Percentiles rank a stretch among this genome's conserved stretches.
These are phyloP conservation scores for Sebastes schlegelii DNA, from an alignment of 2,113 vertebrate species.

Conservation along the genomic window DNA sequence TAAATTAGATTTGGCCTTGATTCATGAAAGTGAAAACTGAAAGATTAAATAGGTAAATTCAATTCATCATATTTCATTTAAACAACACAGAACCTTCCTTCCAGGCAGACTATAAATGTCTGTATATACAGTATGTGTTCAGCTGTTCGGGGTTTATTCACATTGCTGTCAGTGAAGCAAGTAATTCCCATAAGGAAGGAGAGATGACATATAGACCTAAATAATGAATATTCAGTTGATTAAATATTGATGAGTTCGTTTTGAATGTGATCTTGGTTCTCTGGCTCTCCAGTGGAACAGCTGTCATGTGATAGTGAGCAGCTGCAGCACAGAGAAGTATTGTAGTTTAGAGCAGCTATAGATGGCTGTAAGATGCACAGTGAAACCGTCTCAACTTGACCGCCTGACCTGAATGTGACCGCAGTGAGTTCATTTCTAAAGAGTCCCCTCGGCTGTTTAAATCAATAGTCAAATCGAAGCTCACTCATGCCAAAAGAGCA, in stretches of 20 bases:
- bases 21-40: not conserved
- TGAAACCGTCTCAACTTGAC: not conserved
- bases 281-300: not conserved
- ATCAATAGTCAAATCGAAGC: conserved; percentile 3
- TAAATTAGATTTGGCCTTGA: conserved; percentile 2
- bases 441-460: not conserved
- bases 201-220: conserved; percentile 31
- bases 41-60: conserved; percentile 17
- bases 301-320: not conserved
- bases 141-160: not conserved
- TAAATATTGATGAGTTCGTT: conserved; percentile 48
- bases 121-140: not conserved
- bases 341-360: not conserved
- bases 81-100: not conserved
- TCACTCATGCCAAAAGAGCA: not conserved
- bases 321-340: conserved; percentile 1
- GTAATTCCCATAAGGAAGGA: conserved; percentile 15
- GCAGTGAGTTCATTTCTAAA: not conserved
- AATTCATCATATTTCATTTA: not conserved
- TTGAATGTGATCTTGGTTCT: conserved; percentile 11
- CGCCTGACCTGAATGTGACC: not conserved
- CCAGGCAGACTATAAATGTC: conserved; percentile 2
- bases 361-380: not conserved
- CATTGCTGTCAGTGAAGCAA: conserved; percentile 2
- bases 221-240: conserved; percentile 44